Conservation (phyloP, 2,113 vertebrate species). For the Anthoscopus minutus region DNA sequence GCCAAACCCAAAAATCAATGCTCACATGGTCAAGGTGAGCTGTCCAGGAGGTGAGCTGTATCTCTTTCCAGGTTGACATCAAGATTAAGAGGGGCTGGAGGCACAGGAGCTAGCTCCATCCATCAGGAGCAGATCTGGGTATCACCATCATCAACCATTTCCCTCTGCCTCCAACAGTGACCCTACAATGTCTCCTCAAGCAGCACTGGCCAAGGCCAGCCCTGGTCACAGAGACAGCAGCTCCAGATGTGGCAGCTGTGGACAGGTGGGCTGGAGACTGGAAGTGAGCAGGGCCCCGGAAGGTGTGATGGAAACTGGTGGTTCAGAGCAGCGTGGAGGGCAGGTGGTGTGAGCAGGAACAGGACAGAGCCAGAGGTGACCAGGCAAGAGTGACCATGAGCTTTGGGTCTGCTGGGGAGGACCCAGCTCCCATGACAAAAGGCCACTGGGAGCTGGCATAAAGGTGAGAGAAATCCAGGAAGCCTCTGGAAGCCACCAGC, state of each 20-base stretch:
- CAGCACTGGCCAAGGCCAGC: neutral
- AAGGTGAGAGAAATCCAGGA: neutral
- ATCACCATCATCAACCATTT: neutral
- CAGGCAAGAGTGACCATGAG: neutral
- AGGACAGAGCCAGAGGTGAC: neutral
- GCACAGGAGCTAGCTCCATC: neutral
- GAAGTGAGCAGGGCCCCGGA: fast-evolving
- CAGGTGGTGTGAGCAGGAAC: neutral
- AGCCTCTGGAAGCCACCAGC: neutral
- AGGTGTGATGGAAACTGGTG: neutral
- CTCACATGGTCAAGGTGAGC: neutral
- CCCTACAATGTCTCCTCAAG: neutral
- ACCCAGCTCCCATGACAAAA: neutral
- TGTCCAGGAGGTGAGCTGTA: neutral
- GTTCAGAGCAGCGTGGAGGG: neutral
- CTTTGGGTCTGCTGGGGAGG: neutral
- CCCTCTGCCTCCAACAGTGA: neutral
- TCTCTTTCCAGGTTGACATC: neutral
- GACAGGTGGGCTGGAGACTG: too few relatives aligned
- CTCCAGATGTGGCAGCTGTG: neutral
- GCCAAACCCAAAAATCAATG: neutral
- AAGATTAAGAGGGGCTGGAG: neutral
- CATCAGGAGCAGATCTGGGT: neutral
- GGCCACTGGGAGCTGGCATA: neutral
- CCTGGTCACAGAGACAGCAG: neutral